A percentile compares a stretch with the other conserved stretches of the same genome.
Conservation (phyloP, 2,797 vertebrate species). For the Crax fasciolata region DNA sequence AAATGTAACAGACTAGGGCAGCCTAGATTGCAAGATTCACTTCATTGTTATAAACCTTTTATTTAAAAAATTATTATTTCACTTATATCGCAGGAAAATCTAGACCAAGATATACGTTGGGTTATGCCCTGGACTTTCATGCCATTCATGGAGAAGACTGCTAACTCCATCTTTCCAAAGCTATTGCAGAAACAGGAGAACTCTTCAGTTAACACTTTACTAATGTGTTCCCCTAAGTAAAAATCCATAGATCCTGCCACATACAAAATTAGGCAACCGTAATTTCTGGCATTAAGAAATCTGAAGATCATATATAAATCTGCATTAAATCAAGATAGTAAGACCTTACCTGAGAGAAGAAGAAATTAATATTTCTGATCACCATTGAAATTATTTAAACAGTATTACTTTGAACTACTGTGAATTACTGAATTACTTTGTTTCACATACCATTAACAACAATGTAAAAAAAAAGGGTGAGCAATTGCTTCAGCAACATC, state of each 20-base stretch:
- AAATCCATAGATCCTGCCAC: neutral
- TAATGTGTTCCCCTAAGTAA: neutral
- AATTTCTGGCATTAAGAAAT: neutral
- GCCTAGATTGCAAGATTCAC: neutral
- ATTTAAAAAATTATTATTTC: neutral
- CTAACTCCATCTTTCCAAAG: neutral
- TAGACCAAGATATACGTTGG: neutral
- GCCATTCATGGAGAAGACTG: neutral
- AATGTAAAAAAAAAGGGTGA: neutral
- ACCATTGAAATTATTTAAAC: neutral
- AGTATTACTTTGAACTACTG: too few species aligned
- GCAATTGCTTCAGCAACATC: neutral
- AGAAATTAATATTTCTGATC: neutral
- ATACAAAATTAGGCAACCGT: neutral
- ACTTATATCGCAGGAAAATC: neutral
- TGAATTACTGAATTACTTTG: neutral
- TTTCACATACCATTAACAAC: neutral
- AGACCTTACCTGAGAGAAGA: neutral
- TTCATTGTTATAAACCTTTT: neutral
- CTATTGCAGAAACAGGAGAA: neutral
- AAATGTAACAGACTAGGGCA: neutral
- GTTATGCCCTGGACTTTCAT: neutral
- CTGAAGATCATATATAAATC: neutral
- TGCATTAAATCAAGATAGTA: neutral
- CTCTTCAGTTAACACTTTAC: neutral